Evolutionary conservation across 2,113 vertebrate species (phyloP).

Genomic region (Macaca nemestrina): DNA sequence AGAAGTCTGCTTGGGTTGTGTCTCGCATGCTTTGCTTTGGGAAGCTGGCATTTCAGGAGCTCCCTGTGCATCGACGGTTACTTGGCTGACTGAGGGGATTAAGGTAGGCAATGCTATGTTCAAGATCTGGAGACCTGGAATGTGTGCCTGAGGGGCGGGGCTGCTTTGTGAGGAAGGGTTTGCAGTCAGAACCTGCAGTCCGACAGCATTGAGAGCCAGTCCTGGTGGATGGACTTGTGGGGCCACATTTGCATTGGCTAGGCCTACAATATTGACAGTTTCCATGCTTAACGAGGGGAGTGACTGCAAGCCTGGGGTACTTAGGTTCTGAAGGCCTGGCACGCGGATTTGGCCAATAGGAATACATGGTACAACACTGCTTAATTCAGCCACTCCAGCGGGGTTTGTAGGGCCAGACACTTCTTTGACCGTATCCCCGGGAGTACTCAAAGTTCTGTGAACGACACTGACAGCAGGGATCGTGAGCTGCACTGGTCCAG

Average conservation of each 20-base stretch:
- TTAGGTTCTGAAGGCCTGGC: slow-evolving; percentile 87
- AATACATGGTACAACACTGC: slow-evolving; percentile 91
- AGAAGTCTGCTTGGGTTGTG: slow-evolving; percentile 42
- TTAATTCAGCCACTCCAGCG: slow-evolving; percentile 87
- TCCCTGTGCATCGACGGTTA: slow-evolving; percentile 81
- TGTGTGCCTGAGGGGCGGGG: slow-evolving; percentile 84
- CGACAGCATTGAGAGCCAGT: slow-evolving; percentile 92
- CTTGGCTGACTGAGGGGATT: slow-evolving; percentile 90
- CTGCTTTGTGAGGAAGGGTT: slow-evolving; percentile 85
- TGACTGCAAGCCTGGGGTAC: slow-evolving; percentile 79
- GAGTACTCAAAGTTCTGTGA: slow-evolving; percentile 87
- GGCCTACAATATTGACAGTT: slow-evolving; percentile 91
- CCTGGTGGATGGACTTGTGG: slow-evolving; percentile 88
- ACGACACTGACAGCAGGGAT: slow-evolving; percentile 94
- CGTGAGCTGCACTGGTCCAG: slow-evolving; percentile 93
- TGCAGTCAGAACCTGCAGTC: slow-evolving; percentile 93
- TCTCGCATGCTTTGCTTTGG: slow-evolving; percentile 40
- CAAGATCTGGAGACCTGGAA: slow-evolving; percentile 94
- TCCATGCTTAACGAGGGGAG: slow-evolving; percentile 90
- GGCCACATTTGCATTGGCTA: slow-evolving; percentile 86
- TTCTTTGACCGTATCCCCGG: slow-evolving; percentile 56
- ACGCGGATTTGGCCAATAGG: slow-evolving; percentile 91
- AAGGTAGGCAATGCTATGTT: slow-evolving; percentile 94
- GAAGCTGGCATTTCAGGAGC: slow-evolving; percentile 71
- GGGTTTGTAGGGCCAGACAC: slow-evolving; percentile 52